Base-by-base conservation (phyloP, 2,888 invertebrate species). In the Zele albiditarsus region DNA sequence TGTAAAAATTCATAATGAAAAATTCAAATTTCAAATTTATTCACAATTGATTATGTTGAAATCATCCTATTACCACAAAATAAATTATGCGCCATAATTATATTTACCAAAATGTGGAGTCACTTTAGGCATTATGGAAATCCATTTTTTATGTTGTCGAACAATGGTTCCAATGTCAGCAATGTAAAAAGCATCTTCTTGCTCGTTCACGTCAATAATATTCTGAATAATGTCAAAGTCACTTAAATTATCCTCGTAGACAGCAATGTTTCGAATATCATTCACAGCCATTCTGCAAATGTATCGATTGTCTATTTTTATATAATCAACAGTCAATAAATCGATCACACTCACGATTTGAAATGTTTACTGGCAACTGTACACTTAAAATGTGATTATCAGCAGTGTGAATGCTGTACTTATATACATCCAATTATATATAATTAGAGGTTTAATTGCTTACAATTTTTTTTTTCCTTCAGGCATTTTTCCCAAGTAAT, bases 141-240 rank as follows among this genome's bases (percentile, higher is more conserved):
- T 79, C 89, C 89, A 89, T 38, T 85, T 78, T 20, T 79, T 77
- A 73, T 89, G 85, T 74, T 85, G 88, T 60, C 80, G 74, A 42
- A 87, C 76, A 57, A 87, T 75, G 62, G 85, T 83, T 31, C 80
- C 86, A 38, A 88, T 60, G 38, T 89, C 84, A 63, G 86, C 73
- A 10, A 87, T 79, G 46, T 86, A 86, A 74, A 88, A 87, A 1
- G 86, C 79, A 38, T 87, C 87, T 38, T 87, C 85, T 4, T 82
- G 80, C 16, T 82, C 72, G 62, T 80, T 76, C 5, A 68, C 78
- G 3, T 80, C 73, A 38, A 86, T 84, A 53, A 87, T 82, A 4
- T 75, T 81, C 74, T 74, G 83, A 27, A 87, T 82, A 8, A 87
- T 77, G 16, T 85, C 82, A 3, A 79, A n/a, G 16, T 83, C 80